These are phyloP conservation scores for Lasaia peninsularis DNA, from an alignment of 1,140 invertebrate species.

Conservation along the genomic window DNA sequence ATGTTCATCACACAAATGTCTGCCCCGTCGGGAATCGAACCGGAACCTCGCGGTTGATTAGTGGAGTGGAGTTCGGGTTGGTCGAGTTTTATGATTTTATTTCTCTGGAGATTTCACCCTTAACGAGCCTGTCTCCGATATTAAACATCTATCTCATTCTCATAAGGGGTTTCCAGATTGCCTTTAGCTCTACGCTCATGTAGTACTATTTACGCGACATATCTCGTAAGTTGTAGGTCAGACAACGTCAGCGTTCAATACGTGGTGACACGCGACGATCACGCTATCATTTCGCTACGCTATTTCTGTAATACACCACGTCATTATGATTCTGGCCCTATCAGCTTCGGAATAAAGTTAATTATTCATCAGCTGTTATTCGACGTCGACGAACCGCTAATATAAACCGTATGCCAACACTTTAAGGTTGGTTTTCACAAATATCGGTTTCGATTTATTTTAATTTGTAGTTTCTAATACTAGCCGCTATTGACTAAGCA, in stretches of 20 bases:
- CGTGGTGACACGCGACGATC: conserved; percentile 45
- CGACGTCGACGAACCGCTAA: not conserved
- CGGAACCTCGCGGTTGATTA: too few species aligned
- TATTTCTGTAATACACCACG: conserved; percentile 28
- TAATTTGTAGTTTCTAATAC: conserved; percentile 6
- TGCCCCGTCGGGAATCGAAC: too few species aligned
- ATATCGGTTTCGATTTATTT: not conserved
- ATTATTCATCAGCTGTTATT: conserved; percentile 3
- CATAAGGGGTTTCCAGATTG: too few species aligned
- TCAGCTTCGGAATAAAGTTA: not conserved
- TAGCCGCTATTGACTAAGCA: not conserved
- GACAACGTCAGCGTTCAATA: conserved; percentile 28
- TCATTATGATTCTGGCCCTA: conserved; percentile 19
- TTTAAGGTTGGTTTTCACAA: not conserved
- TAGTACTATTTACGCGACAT: not conserved
- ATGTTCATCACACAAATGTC: too few species aligned
- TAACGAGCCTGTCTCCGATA: too few species aligned
- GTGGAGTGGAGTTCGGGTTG: too few species aligned
- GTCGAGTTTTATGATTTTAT: too few species aligned
- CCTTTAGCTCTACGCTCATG: too few species aligned
- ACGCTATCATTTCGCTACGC: conserved; percentile 41
- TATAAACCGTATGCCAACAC: not conserved
- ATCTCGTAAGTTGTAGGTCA: conserved; percentile 34
- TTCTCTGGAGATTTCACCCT: too few species aligned
- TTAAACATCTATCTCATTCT: too few species aligned